phyloP scores from a whole-genome alignment of 2,113 vertebrate species.

The Phyllostomus hastatus region DNA sequence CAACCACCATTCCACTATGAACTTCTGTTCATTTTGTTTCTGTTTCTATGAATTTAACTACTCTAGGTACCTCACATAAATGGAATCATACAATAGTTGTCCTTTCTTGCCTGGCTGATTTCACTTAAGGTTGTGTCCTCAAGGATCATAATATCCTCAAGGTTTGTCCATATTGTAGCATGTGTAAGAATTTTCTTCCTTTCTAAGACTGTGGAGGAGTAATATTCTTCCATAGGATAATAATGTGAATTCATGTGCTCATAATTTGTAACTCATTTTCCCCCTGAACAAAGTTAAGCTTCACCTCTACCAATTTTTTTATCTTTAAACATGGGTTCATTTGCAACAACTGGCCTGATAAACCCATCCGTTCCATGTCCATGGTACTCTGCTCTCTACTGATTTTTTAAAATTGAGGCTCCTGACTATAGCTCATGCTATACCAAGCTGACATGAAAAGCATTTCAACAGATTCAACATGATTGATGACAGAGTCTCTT shows the following conservation, averaged over 20 bases:
- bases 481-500: constrained; percentile 28
- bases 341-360: not conserved
- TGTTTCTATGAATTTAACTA: not conserved
- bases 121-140: not conserved
- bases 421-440: not conserved
- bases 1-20: not conserved
- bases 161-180: not conserved
- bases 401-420: not conserved
- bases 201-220: not conserved
- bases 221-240: not conserved
- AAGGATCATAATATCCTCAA: not conserved
- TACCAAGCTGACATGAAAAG: constrained; percentile 14
- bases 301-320: not conserved
- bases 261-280: not conserved
- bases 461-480: constrained; percentile 28
- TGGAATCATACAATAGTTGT: not conserved
- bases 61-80: not conserved
- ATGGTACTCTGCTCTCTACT: constrained; percentile 7
- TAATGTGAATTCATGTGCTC: not conserved
- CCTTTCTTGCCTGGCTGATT: not conserved
- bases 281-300: not conserved
- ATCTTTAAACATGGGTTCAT: not conserved
- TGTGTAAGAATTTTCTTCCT: not conserved
- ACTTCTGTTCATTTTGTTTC: not conserved
- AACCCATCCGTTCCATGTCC: not conserved